Evolutionary conservation across 2,113 vertebrate genomes (phyloP).

Genomic region (Cephalophus harveyi): DNA sequence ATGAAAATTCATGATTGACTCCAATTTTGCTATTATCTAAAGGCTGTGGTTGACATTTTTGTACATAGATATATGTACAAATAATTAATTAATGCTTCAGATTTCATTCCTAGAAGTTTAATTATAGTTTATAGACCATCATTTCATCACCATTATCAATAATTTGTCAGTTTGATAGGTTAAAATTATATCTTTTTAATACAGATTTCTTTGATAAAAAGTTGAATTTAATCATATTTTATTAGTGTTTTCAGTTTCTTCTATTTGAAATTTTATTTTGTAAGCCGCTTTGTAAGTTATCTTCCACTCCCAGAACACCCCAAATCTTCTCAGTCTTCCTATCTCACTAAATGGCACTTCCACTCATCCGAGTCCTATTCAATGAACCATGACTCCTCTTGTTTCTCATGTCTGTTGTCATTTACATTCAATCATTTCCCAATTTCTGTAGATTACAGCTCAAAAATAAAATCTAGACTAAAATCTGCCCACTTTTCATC

Average conservation of each 20-base stretch:
- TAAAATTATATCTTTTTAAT: neutral
- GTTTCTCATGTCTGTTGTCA: neutral
- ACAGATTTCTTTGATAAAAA: neutral
- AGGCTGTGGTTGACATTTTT: neutral
- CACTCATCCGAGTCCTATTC: accelerated
- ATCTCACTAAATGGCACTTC: neutral
- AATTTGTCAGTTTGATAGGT: neutral
- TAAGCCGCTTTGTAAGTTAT: neutral
- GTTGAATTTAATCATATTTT: neutral
- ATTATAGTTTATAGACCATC: neutral
- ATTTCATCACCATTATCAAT: neutral
- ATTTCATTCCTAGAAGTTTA: neutral
- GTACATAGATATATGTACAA: neutral
- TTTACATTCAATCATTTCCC: neutral
- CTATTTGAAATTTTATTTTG: neutral
- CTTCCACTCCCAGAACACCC: neutral
- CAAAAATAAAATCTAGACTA: neutral
- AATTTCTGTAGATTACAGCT: neutral
- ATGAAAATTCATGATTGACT: neutral
- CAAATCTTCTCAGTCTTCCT: neutral
- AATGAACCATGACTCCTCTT: neutral
- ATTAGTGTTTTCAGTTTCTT: neutral
- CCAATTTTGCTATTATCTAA: neutral
- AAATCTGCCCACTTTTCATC: neutral
- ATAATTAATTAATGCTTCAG: neutral